Evolutionary conservation across 2,888 invertebrate genomes (phyloP), one percentile per base, ranked within the genome.

Genomic region (Andrena flavipes): DNA sequence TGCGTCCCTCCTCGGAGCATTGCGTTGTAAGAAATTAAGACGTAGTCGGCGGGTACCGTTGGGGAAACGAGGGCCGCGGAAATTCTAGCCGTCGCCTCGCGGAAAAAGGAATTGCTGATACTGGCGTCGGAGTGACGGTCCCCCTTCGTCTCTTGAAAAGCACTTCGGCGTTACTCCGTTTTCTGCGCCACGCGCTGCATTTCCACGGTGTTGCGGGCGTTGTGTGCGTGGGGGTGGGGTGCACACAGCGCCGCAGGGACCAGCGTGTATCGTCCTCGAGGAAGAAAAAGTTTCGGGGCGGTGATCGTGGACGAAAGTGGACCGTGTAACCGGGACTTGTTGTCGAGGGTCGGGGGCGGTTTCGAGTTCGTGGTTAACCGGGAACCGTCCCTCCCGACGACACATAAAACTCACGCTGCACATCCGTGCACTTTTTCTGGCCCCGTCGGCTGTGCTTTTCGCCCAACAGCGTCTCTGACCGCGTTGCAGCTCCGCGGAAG

Each of bases 361-460:
- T 90, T 86, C 90, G 84, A 86, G 84, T 80, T 84, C 81, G 90
- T 86, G 90, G 90, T 90, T 90, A 87, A 88, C 90, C 88, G 85
- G 84, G 84, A 90, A 89, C 81, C 80, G 81, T 71, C 85, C 79
- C 81, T 82, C 76, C 77, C 82, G 76, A 76, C 82, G 86, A 82
- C 72, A 84, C 82, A 84, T 86, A 85, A 87, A 88, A 89, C 82
- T 80, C 69, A 64, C 65, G 74, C 65, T 51, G 64, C 82, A 62
- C 76, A 63, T 51, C 49, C 71, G 67, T 74, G 42, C 70, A 51
- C 65, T 86, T 84, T 84, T 82, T 84, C 70, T 64, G 56, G 48
- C 49, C 75, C 42, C 79, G 67, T 59, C 62, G 73, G 63, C 65
- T 51, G 51, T 65, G 63, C 67, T 85, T 85, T 76, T 65, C 79